Evolutionary conservation across 1,140 invertebrate species (phyloP), one percentile per base, ranked within the genome.

Genomic region (Branchinecta lynchi): DNA sequence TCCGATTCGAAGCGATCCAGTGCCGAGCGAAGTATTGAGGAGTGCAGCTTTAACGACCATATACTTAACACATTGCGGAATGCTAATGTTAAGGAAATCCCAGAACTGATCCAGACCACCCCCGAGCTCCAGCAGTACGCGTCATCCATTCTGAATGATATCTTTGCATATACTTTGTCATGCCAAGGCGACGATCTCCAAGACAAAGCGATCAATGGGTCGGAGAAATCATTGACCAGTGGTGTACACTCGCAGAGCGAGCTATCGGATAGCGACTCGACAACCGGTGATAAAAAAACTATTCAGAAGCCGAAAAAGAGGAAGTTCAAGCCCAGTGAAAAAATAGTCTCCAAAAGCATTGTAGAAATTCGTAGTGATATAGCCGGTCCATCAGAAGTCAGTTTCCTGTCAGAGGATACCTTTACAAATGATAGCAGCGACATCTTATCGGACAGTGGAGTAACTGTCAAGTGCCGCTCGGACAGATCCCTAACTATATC

Each of bases 11-110:
- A 67, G 44, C 67, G 74, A 17, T 74, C 74, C 3, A 74, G 75
- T 43, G 71, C 73, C 2, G 75, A 74, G 67, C 65, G 75, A 43
- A 71, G 73, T 65, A 12, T 74, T 20, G 76, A 75, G 60, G 74
- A 75, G 67, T 66, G 74, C 15, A 72, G 68, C n/a, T 72, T 71
- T 65, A 65, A 32, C 46, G 72, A 74, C 44, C 73, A 74, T 68
- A 71, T 71, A n/a, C 68, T 71, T 15, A 20, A 60, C 7, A 68
- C 51, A 60, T 60, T 60, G 6, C 12, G 51, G 51, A 60, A 12
- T 15, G 51, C 51, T 20, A 60, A 20, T 60, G 12, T 20, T 15
- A 60, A 60, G 17, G 12, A 60, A 6, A 60, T 60, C 3, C 51
- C 51, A 6, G 17, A 60, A 60, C 3, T 60, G 17, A 60, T 60